Evolutionary conservation across 2,797 vertebrate species (phyloP).

Genomic region (Hyperoplus immaculatus): DNA sequence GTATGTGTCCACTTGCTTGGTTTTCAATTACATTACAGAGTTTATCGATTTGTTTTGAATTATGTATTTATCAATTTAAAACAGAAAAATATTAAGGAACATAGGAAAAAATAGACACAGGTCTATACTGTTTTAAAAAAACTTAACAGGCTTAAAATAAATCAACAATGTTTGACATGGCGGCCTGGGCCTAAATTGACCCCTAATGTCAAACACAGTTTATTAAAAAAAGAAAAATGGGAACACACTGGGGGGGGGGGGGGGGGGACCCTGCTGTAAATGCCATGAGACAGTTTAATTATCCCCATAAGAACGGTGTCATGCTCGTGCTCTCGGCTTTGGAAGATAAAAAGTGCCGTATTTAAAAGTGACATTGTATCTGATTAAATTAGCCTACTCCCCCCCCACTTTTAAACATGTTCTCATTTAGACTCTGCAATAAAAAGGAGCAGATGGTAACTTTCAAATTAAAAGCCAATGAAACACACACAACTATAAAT

Average conservation of each 20-base stretch:
- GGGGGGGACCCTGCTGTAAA: too few species aligned
- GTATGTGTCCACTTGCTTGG: too few species aligned
- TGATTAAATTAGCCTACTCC: constrained; percentile 63
- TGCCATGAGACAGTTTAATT: background rate
- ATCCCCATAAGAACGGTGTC: background rate
- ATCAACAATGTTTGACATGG: too few species aligned
- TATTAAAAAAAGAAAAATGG: too few species aligned
- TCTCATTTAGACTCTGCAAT: constrained; percentile 70
- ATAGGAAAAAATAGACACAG: too few species aligned
- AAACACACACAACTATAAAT: constrained; percentile 71
- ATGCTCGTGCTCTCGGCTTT: constrained; percentile 21
- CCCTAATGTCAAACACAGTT: too few species aligned
- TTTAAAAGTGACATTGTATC: constrained; percentile 54
- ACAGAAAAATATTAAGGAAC: too few species aligned
- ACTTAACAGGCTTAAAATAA: too few species aligned
- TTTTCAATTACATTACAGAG: background rate
- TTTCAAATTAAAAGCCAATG: constrained; percentile 78
- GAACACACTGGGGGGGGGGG: too few species aligned
- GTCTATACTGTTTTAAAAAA: too few species aligned
- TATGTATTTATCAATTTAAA: too few species aligned
- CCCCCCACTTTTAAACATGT: constrained; percentile 60
- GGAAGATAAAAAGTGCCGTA: constrained; percentile 25
- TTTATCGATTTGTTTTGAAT: background rate
- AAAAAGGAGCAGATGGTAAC: constrained; percentile 78
- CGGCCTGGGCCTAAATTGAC: too few species aligned